A percentile compares a stretch with the other conserved stretches of the same genome.
phyloP scores from a whole-genome alignment of 2,113 vertebrate species.

The Pangasianodon hypophthalmus region DNA sequence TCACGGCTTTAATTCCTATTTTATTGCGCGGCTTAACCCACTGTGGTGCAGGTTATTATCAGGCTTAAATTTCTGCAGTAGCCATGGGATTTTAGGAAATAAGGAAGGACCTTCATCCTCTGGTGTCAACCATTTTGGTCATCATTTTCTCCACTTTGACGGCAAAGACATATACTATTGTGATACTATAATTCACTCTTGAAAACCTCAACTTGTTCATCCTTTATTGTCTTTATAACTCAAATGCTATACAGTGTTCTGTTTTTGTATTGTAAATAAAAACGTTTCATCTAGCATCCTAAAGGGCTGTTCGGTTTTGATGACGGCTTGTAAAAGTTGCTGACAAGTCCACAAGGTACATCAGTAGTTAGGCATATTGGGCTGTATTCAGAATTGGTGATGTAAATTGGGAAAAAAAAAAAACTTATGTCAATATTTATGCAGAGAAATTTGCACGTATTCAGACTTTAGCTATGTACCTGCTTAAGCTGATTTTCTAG shows the following conservation, averaged over 20 bases:
- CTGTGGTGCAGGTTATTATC: constrained; percentile 61
- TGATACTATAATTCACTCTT: neutral
- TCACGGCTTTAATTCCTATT: constrained; percentile 32
- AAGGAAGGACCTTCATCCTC: neutral
- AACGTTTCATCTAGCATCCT: no score
- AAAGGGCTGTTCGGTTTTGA: no score
- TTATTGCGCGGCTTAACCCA: constrained; percentile 63
- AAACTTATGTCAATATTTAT: no score
- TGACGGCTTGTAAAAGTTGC: no score
- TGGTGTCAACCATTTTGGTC: neutral
- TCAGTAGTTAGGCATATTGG: no score
- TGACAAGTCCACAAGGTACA: no score
- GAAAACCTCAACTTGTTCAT: neutral
- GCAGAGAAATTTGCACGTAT: no score
- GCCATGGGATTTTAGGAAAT: neutral
- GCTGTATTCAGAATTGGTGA: no score
- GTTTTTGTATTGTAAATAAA: neutral
- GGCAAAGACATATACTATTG: neutral
- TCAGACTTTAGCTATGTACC: no score
- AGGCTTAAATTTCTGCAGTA: constrained; percentile 35
- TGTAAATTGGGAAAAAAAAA: no score
- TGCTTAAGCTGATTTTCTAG: no score
- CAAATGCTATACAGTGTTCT: neutral
- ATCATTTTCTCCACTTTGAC: neutral
- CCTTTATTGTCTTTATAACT: no score